A percentile compares a stretch with the other conserved stretches of the same genome.
Evolutionary conservation across 1,140 invertebrate species (phyloP).

Genomic region (Hylaeus volcanicus): DNA sequence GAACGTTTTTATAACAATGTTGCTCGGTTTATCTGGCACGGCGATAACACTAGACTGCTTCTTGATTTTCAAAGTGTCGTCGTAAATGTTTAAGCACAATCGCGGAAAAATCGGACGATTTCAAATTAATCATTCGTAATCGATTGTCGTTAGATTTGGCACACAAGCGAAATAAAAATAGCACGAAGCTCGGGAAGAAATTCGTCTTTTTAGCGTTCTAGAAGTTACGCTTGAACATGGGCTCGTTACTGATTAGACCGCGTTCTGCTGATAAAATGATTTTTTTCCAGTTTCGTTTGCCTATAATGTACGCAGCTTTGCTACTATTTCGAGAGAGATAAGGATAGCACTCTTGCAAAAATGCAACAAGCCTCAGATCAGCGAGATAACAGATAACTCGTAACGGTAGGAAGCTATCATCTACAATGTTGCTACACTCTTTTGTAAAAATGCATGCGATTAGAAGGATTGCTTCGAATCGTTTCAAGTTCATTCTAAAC

Average conservation of each 20-base stretch:
- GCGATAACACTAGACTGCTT: background rate
- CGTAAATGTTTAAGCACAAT: too few species aligned
- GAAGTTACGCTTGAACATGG: background rate
- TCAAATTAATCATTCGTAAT: too few species aligned
- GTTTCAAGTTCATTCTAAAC: too few species aligned
- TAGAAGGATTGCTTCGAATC: background rate
- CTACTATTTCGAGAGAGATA: background rate
- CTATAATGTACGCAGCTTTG: background rate
- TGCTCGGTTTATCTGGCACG: background rate
- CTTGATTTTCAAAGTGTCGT: background rate
- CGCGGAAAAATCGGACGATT: too few species aligned
- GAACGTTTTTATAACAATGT: slow-evolving; percentile 32
- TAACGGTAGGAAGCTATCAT: background rate
- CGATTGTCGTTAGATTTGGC: too few species aligned
- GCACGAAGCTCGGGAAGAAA: too few species aligned
- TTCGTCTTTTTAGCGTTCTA: too few species aligned
- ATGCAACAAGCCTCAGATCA: background rate
- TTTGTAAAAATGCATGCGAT: background rate
- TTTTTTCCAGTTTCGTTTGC: background rate
- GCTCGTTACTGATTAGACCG: background rate
- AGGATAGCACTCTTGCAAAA: background rate
- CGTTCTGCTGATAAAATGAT: background rate
- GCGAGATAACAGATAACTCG: background rate
- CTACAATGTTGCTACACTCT: background rate
- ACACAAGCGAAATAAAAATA: too few species aligned